Conservation (phyloP, 2,888 invertebrate species). For the Boloria selene region DNA sequence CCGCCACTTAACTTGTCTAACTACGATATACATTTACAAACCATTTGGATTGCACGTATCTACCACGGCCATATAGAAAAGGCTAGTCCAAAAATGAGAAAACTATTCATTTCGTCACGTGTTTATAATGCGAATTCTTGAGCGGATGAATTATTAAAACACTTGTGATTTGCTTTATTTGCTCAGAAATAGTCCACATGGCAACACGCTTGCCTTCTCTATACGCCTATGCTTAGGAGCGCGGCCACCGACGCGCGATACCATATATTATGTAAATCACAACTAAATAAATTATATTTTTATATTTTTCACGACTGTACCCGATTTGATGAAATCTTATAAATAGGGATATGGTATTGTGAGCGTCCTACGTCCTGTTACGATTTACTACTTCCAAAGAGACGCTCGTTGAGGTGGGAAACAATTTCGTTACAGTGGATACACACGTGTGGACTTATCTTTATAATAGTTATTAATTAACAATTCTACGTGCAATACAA, state of each 20-base stretch:
- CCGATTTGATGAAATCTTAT: constrained; percentile 63
- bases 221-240: constrained; percentile 47
- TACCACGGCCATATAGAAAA: constrained; percentile 32
- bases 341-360: constrained; percentile 71
- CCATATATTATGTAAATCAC: constrained; percentile 73
- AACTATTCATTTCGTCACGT: not conserved
- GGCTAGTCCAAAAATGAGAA: constrained; percentile 4
- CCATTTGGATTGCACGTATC: constrained; percentile 70
- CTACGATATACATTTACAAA: constrained; percentile 75
- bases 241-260: constrained; percentile 50
- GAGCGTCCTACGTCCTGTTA: constrained; percentile 52
- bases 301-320: constrained; percentile 61
- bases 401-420: constrained; percentile 53
- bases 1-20: constrained; percentile 75
- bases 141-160: too few relatives aligned
- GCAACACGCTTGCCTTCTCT: constrained; percentile 12
- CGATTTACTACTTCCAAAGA: constrained; percentile 43
- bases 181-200: constrained; percentile 5
- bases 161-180: too few relatives aligned
- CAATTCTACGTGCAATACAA: not conserved
- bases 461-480: constrained; percentile 25
- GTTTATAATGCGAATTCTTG: too few relatives aligned
- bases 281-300: constrained; percentile 72
- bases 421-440: constrained; percentile 62
- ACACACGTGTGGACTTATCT: constrained; percentile 57